Evolutionary conservation across 2,888 invertebrate genomes (phyloP).

Genomic region (Scaptodrosophila latifasciaeformis): DNA sequence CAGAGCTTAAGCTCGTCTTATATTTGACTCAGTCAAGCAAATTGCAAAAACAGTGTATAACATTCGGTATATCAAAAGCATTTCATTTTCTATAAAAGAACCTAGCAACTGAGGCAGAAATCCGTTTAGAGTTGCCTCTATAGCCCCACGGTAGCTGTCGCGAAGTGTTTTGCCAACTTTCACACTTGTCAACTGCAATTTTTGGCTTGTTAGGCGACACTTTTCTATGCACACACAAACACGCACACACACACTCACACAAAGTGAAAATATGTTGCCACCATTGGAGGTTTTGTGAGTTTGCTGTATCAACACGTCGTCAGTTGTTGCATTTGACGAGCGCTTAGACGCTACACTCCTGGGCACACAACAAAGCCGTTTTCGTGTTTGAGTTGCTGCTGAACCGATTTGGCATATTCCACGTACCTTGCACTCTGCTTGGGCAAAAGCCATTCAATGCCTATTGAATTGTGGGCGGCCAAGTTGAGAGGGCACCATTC

Average conservation of each 20-base stretch:
- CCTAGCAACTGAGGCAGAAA: too few species aligned
- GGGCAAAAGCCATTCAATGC: neutral
- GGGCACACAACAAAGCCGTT: too few species aligned
- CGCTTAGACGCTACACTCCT: neutral
- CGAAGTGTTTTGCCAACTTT: constrained; percentile 11
- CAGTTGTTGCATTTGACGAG: neutral
- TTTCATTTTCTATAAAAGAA: too few species aligned
- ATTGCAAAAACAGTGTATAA: too few species aligned
- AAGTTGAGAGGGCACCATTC: neutral
- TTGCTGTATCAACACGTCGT: constrained; percentile 2
- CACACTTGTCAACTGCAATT: constrained; percentile 25
- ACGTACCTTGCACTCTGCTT: neutral
- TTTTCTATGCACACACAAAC: neutral
- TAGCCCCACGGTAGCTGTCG: neutral
- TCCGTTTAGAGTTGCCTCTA: neutral
- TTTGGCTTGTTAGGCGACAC: constrained; percentile 21
- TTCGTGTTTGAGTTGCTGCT: too few species aligned
- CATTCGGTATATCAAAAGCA: too few species aligned
- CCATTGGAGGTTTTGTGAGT: neutral
- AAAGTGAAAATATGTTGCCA: neutral
- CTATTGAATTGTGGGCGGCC: neutral
- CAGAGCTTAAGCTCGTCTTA: too few species aligned
- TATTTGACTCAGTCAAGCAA: too few species aligned
- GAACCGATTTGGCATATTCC: neutral
- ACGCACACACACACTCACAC: neutral